Evolutionary conservation across 2,797 vertebrate genomes (phyloP).

Genomic region (Ceryle rudis): DNA sequence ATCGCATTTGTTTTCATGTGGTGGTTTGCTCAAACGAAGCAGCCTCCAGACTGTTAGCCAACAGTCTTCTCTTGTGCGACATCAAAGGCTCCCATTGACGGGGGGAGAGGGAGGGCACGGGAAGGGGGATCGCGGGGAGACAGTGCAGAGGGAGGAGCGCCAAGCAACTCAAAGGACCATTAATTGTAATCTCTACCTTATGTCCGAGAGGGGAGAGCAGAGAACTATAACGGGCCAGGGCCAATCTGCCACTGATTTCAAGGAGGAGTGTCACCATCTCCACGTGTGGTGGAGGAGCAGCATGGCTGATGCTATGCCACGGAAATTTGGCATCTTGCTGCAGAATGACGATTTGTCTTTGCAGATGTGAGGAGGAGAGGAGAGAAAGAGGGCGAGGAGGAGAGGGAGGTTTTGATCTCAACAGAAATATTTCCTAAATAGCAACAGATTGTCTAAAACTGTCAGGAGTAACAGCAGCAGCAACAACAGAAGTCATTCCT

Average conservation of each 20-base stretch:
- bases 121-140: conserved; percentile 61
- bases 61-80: conserved; percentile 81
- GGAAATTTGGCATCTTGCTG: neutral
- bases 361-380: neutral
- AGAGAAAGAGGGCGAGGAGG: neutral
- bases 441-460: conserved; percentile 53
- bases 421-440: conserved; percentile 52
- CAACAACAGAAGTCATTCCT: conserved; percentile 4
- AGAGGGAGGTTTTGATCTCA: conserved; percentile 30
- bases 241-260: neutral
- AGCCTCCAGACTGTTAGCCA: conserved; percentile 82
- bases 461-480: neutral
- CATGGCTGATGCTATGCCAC: fast-evolving
- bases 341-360: neutral
- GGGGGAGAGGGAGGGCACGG: conserved; percentile 32
- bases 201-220: conserved; percentile 62
- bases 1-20: conserved; percentile 81
- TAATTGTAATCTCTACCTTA: conserved; percentile 80
- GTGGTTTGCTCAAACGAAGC: conserved; percentile 80
- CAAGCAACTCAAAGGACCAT: conserved; percentile 68
- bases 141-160: conserved; percentile 65
- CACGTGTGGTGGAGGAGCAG: fast-evolving
- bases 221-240: neutral
- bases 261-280: conserved; percentile 15
- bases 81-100: conserved; percentile 80